Percentiles rank a stretch among this genome's conserved stretches.
Conservation (phyloP, 2,888 invertebrate species). For the Thysanoteuthis rhombus region DNA sequence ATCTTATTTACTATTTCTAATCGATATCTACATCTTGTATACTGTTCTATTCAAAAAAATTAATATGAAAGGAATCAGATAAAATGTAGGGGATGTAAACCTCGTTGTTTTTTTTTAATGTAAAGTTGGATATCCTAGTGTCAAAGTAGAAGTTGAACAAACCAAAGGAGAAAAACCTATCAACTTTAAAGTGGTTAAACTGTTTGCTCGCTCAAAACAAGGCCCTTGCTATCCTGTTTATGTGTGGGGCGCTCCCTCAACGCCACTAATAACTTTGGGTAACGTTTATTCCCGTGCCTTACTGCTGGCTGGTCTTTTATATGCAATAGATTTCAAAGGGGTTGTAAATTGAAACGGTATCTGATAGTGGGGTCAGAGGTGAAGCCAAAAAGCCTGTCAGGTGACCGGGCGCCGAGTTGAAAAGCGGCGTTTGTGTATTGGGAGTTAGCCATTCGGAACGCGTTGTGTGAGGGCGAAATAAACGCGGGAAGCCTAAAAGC, state of each 20-base stretch:
- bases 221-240: background rate
- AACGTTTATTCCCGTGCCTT: background rate
- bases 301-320: background rate
- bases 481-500: background rate
- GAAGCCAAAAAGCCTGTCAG: background rate
- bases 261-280: background rate
- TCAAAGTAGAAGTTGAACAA: no score
- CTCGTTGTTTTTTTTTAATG: no score
- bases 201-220: background rate
- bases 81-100: no score
- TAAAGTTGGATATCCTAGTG: no score
- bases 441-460: background rate
- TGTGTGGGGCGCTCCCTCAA: rapidly evolving
- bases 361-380: background rate
- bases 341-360: background rate
- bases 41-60: no score
- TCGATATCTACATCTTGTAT: no score
- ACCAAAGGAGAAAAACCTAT: no score
- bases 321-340: background rate
- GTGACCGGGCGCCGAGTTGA: background rate
- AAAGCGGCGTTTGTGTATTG: background rate
- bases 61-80: no score
- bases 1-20: no score
- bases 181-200: background rate
- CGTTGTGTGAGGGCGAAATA: background rate